These are phyloP conservation scores for Coluber constrictor DNA, from an alignment of 2,797 vertebrate species.

Conservation along the genomic window DNA sequence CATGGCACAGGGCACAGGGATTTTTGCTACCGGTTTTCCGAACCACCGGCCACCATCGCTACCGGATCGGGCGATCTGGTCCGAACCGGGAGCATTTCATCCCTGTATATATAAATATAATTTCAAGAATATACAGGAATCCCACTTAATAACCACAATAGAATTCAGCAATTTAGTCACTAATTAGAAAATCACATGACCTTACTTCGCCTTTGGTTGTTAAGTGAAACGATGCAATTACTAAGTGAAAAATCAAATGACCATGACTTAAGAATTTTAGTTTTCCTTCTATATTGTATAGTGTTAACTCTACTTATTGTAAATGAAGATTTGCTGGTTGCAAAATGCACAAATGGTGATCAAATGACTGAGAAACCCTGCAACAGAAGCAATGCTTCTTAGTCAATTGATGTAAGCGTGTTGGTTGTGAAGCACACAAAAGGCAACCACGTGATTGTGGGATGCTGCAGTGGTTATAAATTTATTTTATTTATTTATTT, in stretches of 20 bases:
- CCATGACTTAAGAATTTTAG: not conserved
- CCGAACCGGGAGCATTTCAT: too few species aligned
- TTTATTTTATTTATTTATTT: too few species aligned
- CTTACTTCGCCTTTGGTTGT: not conserved
- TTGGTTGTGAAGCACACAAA: not conserved
- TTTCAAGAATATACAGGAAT: not conserved
- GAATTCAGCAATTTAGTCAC: not conserved
- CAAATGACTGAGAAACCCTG: not conserved
- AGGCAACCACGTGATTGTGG: not conserved
- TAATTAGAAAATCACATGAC: not conserved
- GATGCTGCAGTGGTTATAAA: not conserved
- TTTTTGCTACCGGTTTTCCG: too few species aligned
- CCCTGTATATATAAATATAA: too few species aligned
- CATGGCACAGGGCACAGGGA: too few species aligned
- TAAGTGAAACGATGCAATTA: not conserved
- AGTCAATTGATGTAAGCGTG: not conserved
- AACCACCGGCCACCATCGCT: too few species aligned
- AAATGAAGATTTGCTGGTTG: not conserved
- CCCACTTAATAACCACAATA: not conserved
- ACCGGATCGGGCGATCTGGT: too few species aligned
- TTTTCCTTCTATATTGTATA: not conserved
- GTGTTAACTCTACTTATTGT: not conserved
- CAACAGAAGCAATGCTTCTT: not conserved
- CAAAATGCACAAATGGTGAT: not conserved
- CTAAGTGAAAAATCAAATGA: not conserved